phyloP scores from a whole-genome alignment of 2,113 vertebrate species.

The Ammodytes marinus region DNA sequence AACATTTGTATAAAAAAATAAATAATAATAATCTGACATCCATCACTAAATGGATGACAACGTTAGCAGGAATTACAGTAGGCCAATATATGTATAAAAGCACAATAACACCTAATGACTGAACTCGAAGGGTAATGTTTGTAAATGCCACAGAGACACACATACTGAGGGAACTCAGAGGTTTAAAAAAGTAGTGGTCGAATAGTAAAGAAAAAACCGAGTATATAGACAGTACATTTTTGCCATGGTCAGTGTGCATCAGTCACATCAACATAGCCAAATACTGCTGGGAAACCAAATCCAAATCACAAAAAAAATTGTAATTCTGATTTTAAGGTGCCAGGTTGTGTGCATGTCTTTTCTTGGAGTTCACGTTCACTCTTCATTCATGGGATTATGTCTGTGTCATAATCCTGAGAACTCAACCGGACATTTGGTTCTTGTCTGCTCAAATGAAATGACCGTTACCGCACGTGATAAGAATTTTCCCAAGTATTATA shows the following conservation, averaged over 20 bases:
- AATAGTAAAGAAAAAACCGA: constrained; percentile 26
- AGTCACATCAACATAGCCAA: constrained; percentile 69
- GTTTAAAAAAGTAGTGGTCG: constrained; percentile 12
- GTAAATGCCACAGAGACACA: constrained; percentile 27
- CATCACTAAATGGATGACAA: constrained; percentile 22
- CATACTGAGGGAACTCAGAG: constrained; percentile 7
- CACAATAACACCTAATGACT: constrained; percentile 57
- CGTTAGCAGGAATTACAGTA: constrained; percentile 26
- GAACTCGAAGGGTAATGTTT: constrained; percentile 37
- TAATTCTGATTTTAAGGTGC: constrained; percentile 36
- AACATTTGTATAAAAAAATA: constrained; percentile 2
- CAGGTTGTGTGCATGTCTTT: constrained; percentile 21
- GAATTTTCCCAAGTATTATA: background rate
- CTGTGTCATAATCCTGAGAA: constrained; percentile 8
- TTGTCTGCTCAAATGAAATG: background rate
- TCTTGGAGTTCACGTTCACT: background rate
- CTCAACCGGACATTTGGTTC: background rate
- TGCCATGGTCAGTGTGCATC: constrained; percentile 42
- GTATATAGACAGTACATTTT: constrained; percentile 20
- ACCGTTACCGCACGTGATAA: background rate
- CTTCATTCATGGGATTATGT: constrained; percentile 17
- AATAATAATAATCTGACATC: background rate
- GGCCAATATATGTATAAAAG: constrained; percentile 52
- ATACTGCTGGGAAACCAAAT: constrained; percentile 83
- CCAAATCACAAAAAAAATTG: constrained; percentile 7